These are phyloP conservation scores for Camponotus pennsylvanicus DNA, from an alignment of 1,140 invertebrate genomes.

Conservation along the genomic window DNA sequence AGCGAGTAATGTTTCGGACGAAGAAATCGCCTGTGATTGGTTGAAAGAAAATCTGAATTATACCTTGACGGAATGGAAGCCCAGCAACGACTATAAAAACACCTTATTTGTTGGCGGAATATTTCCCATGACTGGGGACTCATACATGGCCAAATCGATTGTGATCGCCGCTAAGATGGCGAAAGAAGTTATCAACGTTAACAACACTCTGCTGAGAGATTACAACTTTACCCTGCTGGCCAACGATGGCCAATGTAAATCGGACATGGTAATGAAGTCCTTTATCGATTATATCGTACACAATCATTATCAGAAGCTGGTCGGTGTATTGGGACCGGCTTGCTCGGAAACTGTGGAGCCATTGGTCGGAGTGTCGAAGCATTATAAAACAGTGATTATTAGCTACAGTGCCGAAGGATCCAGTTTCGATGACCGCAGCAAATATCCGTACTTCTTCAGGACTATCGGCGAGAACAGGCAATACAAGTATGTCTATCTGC, in stretches of 20 bases:
- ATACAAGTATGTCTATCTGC: constrained; percentile 90
- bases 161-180: constrained; percentile 90
- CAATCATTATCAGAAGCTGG: constrained; percentile 86
- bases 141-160: constrained; percentile 89
- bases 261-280: constrained; percentile 92
- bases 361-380: constrained; percentile 92
- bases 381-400: constrained; percentile 92
- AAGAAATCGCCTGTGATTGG: constrained; percentile 91
- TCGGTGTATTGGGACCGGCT: constrained; percentile 93
- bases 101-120: constrained; percentile 91
- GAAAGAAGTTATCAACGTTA: constrained; percentile 89
- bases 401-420: constrained; percentile 94
- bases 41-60: constrained; percentile 86
- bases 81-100: constrained; percentile 85
- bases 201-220: constrained; percentile 88
- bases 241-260: constrained; percentile 90
- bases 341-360: constrained; percentile 95
- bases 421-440: constrained; percentile 89
- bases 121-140: constrained; percentile 89
- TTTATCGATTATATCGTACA: constrained; percentile 92
- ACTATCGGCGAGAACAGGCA: constrained; percentile 94
- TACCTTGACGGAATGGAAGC: constrained; percentile 87
- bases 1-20: constrained; percentile 72
- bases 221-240: constrained; percentile 88
- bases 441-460: constrained; percentile 94